A percentile compares a stretch with the other conserved stretches of the same genome.
These are phyloP conservation scores for Eristalis intricaria DNA, from an alignment of 2,888 invertebrate species.

Conservation along the genomic window DNA sequence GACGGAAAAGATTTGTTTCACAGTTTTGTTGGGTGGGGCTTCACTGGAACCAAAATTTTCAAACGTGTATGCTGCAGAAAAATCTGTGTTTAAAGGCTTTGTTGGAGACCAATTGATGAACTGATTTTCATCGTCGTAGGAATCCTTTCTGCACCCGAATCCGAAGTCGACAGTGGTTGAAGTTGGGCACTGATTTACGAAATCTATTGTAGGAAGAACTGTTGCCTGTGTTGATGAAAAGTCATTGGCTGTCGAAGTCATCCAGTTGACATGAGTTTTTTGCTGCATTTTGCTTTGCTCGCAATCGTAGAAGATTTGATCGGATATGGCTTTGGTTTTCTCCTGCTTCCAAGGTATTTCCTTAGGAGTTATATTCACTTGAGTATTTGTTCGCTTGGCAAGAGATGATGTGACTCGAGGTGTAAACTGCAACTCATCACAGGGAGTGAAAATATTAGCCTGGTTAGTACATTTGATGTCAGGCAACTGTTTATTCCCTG, in stretches of 20 bases:
- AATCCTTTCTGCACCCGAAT: constrained; percentile 55
- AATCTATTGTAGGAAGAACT: constrained; percentile 43
- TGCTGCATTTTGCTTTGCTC: constrained; percentile 60
- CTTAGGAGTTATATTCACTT: background rate
- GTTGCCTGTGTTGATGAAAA: constrained; percentile 10
- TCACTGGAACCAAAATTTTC: constrained; percentile 64
- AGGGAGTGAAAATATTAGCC: constrained; percentile 54
- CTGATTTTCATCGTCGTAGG: constrained; percentile 64
- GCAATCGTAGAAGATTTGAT: constrained; percentile 65
- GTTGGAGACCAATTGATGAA: constrained; percentile 68
- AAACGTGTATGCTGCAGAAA: constrained; percentile 51
- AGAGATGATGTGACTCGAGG: constrained; percentile 69
- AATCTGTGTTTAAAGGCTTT: constrained; percentile 51
- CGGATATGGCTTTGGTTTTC: constrained; percentile 32
- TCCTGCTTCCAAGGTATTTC: constrained; percentile 40
- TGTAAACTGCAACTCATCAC: constrained; percentile 63
- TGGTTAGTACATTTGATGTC: constrained; percentile 36
- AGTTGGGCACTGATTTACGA: constrained; percentile 43
- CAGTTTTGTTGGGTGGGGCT: constrained; percentile 75
- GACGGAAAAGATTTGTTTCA: constrained; percentile 83
- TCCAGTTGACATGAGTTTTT: constrained; percentile 73
- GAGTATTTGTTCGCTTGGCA: constrained; percentile 53
- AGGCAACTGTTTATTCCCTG: constrained; percentile 8
- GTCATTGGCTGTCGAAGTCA: constrained; percentile 82
- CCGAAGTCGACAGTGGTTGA: constrained; percentile 36